A percentile compares a stretch with the other conserved stretches of the same genome.
Evolutionary conservation across 2,797 vertebrate species (phyloP).

Genomic region (Coccyzus lansbergi): DNA sequence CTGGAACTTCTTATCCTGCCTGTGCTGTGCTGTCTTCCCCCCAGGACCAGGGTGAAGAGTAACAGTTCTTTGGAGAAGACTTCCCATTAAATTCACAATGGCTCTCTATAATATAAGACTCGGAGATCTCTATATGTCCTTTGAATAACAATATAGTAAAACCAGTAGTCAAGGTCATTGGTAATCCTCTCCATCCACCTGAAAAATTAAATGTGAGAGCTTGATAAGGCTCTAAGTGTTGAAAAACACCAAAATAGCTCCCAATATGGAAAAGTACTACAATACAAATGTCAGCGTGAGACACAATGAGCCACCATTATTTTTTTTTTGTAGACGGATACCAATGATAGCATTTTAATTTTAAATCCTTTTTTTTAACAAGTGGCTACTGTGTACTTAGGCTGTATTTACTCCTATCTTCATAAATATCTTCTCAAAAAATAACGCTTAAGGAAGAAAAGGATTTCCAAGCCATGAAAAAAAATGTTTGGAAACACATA

Average conservation of each 20-base stretch:
- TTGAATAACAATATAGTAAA: not conserved
- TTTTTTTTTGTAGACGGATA: not conserved
- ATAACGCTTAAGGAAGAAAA: not conserved
- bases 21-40: accelerated
- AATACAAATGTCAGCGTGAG: not conserved
- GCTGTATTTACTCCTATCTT: not conserved
- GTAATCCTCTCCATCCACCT: not conserved
- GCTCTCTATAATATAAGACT: not conserved
- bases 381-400: not conserved
- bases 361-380: not conserved
- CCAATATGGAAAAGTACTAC: not conserved
- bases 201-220: not conserved
- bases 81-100: not conserved
- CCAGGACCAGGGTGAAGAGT: not conserved
- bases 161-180: not conserved
- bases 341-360: not conserved
- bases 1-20: not conserved
- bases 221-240: not conserved
- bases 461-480: not conserved
- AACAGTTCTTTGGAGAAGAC: not conserved
- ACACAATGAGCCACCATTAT: not conserved
- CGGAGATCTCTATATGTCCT: not conserved
- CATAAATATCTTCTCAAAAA: not conserved
- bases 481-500: not conserved
- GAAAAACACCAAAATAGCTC: not conserved